phyloP scores from a whole-genome alignment of 2,888 invertebrate genomes.

The Machimus rusticus region DNA sequence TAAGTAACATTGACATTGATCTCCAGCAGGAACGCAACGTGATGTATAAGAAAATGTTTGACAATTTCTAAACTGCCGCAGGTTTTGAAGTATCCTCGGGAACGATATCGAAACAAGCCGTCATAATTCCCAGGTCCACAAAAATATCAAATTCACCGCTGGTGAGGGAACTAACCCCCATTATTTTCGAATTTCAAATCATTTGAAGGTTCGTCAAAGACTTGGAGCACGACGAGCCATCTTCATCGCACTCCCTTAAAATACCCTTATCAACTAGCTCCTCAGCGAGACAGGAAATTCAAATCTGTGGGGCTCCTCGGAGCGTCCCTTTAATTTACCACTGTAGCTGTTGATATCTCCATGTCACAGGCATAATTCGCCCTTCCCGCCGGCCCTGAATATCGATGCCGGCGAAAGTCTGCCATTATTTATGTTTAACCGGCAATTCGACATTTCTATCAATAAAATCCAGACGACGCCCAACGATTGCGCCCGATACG shows the following conservation, averaged over 20 bases:
- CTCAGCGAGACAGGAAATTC: neutral
- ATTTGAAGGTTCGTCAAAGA: neutral
- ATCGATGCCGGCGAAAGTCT: neutral
- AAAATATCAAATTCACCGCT: neutral
- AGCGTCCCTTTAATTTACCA: neutral
- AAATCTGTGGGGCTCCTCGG: neutral
- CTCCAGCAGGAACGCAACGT: too few species aligned
- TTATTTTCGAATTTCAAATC: neutral
- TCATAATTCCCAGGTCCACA: neutral
- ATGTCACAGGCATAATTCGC: neutral
- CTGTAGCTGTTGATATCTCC: neutral
- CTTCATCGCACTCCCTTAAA: neutral
- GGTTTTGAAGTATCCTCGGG: neutral
- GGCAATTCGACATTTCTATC: slow-evolving; percentile 33
- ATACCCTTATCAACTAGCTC: neutral
- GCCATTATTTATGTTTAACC: slow-evolving; percentile 30
- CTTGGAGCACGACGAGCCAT: neutral
- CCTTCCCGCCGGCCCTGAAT: neutral
- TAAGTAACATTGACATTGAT: too few species aligned
- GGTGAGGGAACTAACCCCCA: neutral
- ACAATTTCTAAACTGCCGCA: neutral
- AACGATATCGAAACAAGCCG: neutral
- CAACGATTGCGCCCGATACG: neutral
- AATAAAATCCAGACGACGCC: slow-evolving; percentile 29
- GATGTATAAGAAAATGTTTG: neutral